A percentile compares a stretch with the other conserved stretches of the same genome.
phyloP scores from a whole-genome alignment of 2,797 vertebrate genomes.

The Fundulus diaphanus region DNA sequence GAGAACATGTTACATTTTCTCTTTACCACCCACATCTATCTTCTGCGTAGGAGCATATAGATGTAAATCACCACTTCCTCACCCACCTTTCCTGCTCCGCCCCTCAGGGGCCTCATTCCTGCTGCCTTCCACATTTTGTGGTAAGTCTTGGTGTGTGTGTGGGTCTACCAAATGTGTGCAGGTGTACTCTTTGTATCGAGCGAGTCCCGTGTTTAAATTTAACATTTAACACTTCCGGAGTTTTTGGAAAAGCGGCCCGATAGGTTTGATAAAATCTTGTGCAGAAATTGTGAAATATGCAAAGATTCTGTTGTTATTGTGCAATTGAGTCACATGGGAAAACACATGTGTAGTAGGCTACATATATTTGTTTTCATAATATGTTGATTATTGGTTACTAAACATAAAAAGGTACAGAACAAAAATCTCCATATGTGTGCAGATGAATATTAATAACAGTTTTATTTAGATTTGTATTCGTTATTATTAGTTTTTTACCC shows the following conservation, averaged over 20 bases:
- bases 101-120: slow-evolving; percentile 52
- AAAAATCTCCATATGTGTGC: no score
- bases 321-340: slow-evolving; percentile 1
- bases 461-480: background rate
- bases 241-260: slow-evolving; percentile 28
- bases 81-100: slow-evolving; percentile 64
- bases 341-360: fast-evolving
- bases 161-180: slow-evolving; percentile 32
- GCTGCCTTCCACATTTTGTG: slow-evolving; percentile 32
- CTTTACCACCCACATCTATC: slow-evolving; percentile 45
- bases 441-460: background rate
- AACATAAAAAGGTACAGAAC: background rate
- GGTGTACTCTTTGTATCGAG: slow-evolving; percentile 55
- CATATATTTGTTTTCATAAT: background rate
- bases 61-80: slow-evolving; percentile 70
- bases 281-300: background rate
- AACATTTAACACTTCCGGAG: slow-evolving; percentile 58
- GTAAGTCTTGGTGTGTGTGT: slow-evolving; percentile 23
- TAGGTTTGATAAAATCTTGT: slow-evolving; percentile 20
- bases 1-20: slow-evolving; percentile 9
- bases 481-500: background rate
- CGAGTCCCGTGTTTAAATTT: slow-evolving; percentile 54
- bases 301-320: slow-evolving; percentile 3
- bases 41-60: slow-evolving; percentile 46
- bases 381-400: background rate